A percentile compares a stretch with the other conserved stretches of the same genome.
These are phyloP conservation scores for Nebria ingens DNA, from an alignment of 1,140 invertebrate genomes.

Conservation along the genomic window DNA sequence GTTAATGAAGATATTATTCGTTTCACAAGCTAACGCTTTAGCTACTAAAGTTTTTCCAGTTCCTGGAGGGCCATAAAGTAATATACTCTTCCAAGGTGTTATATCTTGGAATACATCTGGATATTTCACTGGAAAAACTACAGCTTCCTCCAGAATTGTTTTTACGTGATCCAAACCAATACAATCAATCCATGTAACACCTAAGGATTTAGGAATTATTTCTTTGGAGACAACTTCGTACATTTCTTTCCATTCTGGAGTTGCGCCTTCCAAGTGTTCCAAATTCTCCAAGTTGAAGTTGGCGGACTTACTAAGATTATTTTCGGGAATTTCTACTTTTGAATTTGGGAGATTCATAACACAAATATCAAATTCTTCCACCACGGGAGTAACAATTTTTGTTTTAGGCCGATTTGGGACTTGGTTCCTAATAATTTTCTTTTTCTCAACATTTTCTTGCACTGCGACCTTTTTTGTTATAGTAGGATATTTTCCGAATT, in stretches of 20 bases:
- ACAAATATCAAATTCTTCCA: neutral
- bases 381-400: constrained; percentile 17
- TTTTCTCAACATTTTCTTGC: constrained; percentile 14
- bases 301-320: constrained; percentile 6
- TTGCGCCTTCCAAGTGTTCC: constrained; percentile 32
- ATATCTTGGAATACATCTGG: constrained; percentile 72
- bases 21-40: constrained; percentile 77
- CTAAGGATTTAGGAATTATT: constrained; percentile 50
- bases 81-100: constrained; percentile 74
- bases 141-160: constrained; percentile 75
- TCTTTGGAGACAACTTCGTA: constrained; percentile 51
- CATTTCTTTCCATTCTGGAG: constrained; percentile 41
- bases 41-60: constrained; percentile 81
- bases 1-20: constrained; percentile 83
- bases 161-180: constrained; percentile 74
- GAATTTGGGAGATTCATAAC: neutral
- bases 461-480: constrained; percentile 50
- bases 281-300: constrained; percentile 14
- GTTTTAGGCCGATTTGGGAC: constrained; percentile 21
- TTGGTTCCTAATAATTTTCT: neutral
- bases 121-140: constrained; percentile 77
- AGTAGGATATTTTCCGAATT: constrained; percentile 78
- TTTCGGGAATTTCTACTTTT: constrained; percentile 7
- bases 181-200: constrained; percentile 53
- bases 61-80: constrained; percentile 80